A percentile compares a stretch with the other conserved stretches of the same genome.
Conservation (phyloP, 2,113 vertebrate species). For the Nestor notabilis region DNA sequence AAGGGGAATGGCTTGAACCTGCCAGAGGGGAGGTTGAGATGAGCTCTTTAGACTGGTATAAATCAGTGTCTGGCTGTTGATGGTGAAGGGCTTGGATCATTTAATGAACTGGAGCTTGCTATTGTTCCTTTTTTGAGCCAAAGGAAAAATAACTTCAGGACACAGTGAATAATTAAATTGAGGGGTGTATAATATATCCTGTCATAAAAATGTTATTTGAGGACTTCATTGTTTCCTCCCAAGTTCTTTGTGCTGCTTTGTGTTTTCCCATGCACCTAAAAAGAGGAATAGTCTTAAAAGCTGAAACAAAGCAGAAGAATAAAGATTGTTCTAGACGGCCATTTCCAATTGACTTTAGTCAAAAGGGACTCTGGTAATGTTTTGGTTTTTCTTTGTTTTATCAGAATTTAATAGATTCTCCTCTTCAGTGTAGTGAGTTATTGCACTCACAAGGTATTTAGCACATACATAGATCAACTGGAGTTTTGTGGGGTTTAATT, state of each 20-base stretch:
- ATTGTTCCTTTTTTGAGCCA: background rate
- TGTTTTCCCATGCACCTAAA: background rate
- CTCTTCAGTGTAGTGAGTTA: background rate
- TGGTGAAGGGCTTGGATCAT: accelerated
- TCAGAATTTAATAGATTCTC: background rate
- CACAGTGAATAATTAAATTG: background rate
- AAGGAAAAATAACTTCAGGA: background rate
- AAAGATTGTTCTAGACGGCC: background rate
- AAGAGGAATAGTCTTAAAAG: background rate
- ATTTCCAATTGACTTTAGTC: background rate
- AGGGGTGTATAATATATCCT: background rate
- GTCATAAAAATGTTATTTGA: background rate
- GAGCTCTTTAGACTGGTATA: background rate
- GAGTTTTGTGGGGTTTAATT: background rate
- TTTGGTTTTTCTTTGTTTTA: background rate
- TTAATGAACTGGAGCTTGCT: background rate
- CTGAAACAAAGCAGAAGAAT: background rate
- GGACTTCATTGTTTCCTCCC: background rate
- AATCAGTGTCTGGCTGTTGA: background rate
- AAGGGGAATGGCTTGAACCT: background rate
- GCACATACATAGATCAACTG: background rate
- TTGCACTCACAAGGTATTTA: background rate
- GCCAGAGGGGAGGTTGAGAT: background rate
- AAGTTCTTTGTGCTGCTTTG: accelerated
- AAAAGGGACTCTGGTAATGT: background rate